Evolutionary conservation across 2,888 invertebrate genomes (phyloP), one percentile per base, ranked within the genome.

Genomic region (Dicyrtomina minuta): DNA sequence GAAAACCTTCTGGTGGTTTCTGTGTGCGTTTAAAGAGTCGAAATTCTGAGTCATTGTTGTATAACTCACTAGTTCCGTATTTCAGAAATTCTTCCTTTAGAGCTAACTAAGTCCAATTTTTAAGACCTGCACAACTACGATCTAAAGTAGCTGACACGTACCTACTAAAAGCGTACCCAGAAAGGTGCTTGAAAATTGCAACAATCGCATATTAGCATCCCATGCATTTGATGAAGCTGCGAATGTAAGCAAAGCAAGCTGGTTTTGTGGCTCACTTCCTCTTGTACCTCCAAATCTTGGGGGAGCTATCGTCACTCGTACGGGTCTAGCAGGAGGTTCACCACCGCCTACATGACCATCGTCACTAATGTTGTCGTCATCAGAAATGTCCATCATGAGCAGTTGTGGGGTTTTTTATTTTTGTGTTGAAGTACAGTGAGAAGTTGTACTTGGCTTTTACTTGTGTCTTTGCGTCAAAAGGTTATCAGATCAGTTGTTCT

Each of bases 131-230:
- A 4, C 49, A 15, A 13, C 15, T 5, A 12, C 60, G 60, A n/a
- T 6, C 43, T 39, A 41, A 33, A n/a, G 60, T 60, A 6, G 60
- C 60, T 13, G 41, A n/a, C 8, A n/a, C n/a, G 20, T 65, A 65
- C 55, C 65, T 53, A 17, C 4, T 5, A 1, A 51, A 4, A 1
- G 55, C 65, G 17, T 12, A 53, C 2, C 41, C 41, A 1, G 20
- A 17, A 15, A 65, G 20, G 49, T 20, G 15, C 17, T 8, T 2
- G 53, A 39, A 20, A 65, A 51, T 20, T 65, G 65, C 1, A 33
- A 1, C 2, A 65, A 39, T 15, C 1, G 2, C 39, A 65, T 65
- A 13, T 33, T 20, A 1, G 51, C 65, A 20, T 49, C 41, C 65
- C 65, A 65, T 5, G 6, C 26, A 20, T 65, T 65, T 2, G 65